Evolutionary conservation across 1,140 invertebrate species (phyloP), one percentile per base, ranked within the genome.

Genomic region (Meloidogyne exigua): DNA sequence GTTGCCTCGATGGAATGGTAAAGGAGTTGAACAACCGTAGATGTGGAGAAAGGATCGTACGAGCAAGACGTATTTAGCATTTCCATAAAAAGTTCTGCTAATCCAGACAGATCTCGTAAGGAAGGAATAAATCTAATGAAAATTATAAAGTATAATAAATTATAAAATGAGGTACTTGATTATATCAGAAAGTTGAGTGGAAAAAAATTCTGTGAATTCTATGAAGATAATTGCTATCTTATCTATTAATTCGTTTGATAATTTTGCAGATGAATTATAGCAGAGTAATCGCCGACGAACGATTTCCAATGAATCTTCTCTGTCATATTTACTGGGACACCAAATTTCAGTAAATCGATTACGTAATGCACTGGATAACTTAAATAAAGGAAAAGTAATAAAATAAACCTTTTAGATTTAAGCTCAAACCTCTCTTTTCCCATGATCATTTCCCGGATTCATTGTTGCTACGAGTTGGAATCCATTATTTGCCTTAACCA

Each of bases 371-470:
- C 96, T 96, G 0, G 97, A 99, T 12, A 99, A 89, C 90, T 91
- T 75, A 85, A 84, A 72, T 64, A 66, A 21, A 15, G 26, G 26
- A 10, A 76, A 44, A 81, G 0, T 10, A 36, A 44, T 64, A n/a
- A 78, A 1, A 36, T 79, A 2, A 23, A n/a, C n/a, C 67, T 36
- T 49, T 25, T 18, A 76, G 13, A 62, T 21, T 66, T 42, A 66
- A 4, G 4, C 3, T 25, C 12, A 11, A 70, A 91, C 91, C 88
- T 99, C 97, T 89, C 99, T 99, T 87, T 99, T 99, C 0, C 97
- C 97, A 89, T 94, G 99, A 90, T 99, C 97, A 12, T 97, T 96
- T 21, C 95, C 95, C 25, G 97, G 97, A 90, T 99, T 99, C 97
- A 99, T 99, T 0, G 97, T 99, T 10, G 94, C 94, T 73, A 99